Evolutionary conservation across 2,888 invertebrate genomes (phyloP).

Genomic region (Tupiocoris notatus): DNA sequence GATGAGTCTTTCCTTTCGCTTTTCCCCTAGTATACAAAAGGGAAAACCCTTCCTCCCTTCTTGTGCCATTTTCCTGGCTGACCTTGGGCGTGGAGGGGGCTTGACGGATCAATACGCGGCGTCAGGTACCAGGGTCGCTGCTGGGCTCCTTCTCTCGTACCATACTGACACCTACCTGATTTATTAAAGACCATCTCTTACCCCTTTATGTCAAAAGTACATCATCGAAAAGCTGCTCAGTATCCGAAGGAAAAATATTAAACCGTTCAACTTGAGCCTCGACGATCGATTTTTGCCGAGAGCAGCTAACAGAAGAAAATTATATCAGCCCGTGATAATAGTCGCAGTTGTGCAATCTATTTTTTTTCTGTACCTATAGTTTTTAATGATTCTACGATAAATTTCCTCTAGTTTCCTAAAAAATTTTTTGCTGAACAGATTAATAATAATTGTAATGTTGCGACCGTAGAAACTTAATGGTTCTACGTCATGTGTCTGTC

Average conservation of each 20-base stretch:
- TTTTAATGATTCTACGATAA: no score
- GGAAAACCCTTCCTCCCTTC: slow-evolving; percentile 13
- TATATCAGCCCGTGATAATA: no score
- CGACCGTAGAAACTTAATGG: no score
- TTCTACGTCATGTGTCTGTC: no score
- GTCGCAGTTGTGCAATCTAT: no score
- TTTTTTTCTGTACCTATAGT: no score
- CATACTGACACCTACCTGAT: neutral
- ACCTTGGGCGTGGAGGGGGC: slow-evolving; percentile 24
- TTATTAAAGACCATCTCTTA: neutral
- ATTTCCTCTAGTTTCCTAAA: no score
- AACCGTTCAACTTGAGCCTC: neutral
- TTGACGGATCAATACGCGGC: slow-evolving; percentile 19
- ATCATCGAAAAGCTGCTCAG: no score
- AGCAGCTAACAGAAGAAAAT: no score
- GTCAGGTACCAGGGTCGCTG: slow-evolving; percentile 14
- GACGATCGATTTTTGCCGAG: no score
- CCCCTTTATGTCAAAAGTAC: neutral
- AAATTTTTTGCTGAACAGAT: no score
- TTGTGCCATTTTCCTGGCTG: slow-evolving; percentile 18
- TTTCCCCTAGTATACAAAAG: neutral
- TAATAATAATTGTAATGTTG: no score
- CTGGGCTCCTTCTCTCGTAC: neutral
- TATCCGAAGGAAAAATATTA: neutral
- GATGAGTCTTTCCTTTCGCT: neutral